Conservation (phyloP, 2,113 vertebrate genomes). For the Coptodon rendalli region DNA sequence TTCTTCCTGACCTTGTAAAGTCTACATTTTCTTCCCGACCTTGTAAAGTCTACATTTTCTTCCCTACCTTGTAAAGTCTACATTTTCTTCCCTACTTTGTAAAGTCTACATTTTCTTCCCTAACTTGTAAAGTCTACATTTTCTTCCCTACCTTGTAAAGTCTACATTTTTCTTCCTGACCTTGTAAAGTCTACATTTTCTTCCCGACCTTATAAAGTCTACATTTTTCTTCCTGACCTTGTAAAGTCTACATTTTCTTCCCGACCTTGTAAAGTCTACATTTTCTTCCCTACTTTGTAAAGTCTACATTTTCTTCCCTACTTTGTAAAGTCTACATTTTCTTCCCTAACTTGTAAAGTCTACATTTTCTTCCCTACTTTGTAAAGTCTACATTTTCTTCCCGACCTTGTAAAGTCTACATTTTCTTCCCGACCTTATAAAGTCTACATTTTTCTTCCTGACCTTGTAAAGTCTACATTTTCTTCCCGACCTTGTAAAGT, state of each 20-base stretch:
- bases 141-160: rapidly evolving
- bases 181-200: rapidly evolving
- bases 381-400: too few relatives aligned
- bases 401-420: rapidly evolving
- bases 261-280: rapidly evolving
- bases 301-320: rapidly evolving
- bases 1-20: rapidly evolving
- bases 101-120: rapidly evolving
- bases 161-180: rapidly evolving
- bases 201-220: rapidly evolving
- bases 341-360: too few relatives aligned
- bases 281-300: rapidly evolving
- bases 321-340: rapidly evolving
- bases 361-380: rapidly evolving
- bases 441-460: rapidly evolving
- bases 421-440: too few relatives aligned
- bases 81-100: too few relatives aligned
- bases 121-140: rapidly evolving
- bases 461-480: rapidly evolving
- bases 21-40: rapidly evolving
- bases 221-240: too few relatives aligned
- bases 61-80: rapidly evolving
- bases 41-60: rapidly evolving
- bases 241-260: too few relatives aligned
- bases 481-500: too few relatives aligned